A percentile compares a stretch with the other conserved stretches of the same genome.
Conservation (phyloP, 2,888 invertebrate species). For the Nomada hirtipes region DNA sequence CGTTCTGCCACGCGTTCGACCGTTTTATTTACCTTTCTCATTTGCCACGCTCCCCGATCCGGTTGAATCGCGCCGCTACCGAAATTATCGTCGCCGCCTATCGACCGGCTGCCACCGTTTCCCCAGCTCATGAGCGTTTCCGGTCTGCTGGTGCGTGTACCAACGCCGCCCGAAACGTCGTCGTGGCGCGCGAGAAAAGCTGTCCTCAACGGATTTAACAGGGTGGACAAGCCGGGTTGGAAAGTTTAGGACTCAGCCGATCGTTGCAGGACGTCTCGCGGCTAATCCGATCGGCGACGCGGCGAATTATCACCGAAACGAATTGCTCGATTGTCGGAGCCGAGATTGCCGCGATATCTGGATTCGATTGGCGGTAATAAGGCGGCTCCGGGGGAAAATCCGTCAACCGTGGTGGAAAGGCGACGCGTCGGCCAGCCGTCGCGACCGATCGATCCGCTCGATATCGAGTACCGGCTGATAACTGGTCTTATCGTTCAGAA, state of each 20-base stretch:
- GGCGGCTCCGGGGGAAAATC: conserved; percentile 32
- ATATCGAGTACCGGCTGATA: conserved; percentile 11
- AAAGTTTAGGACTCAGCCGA: conserved; percentile 27
- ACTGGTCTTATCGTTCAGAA: conserved; percentile 20
- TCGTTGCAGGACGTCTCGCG: conserved; percentile 10
- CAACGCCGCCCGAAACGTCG: neutral
- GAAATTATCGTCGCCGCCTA: conserved; percentile 27
- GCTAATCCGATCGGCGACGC: conserved; percentile 50
- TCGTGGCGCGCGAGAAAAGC: conserved; percentile 4
- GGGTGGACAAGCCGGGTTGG: neutral
- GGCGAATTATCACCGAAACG: conserved; percentile 38
- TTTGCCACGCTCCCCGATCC: conserved; percentile 15
- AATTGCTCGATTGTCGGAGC: conserved; percentile 13
- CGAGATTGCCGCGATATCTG: conserved; percentile 35
- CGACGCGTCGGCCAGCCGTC: neutral
- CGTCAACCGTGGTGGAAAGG: conserved; percentile 4
- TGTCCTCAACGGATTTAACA: conserved; percentile 18
- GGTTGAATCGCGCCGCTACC: conserved; percentile 13
- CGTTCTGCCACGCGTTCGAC: conserved; percentile 41
- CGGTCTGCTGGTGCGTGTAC: neutral
- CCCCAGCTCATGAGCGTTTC: conserved; percentile 28
- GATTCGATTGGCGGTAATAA: conserved; percentile 41
- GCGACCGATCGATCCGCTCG: conserved; percentile 33
- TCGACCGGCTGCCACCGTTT: conserved; percentile 10
- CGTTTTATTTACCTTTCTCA: conserved; percentile 54